These are phyloP conservation scores for Pseudopleuronectes americanus DNA, from an alignment of 2,797 vertebrate genomes.

Conservation along the genomic window DNA sequence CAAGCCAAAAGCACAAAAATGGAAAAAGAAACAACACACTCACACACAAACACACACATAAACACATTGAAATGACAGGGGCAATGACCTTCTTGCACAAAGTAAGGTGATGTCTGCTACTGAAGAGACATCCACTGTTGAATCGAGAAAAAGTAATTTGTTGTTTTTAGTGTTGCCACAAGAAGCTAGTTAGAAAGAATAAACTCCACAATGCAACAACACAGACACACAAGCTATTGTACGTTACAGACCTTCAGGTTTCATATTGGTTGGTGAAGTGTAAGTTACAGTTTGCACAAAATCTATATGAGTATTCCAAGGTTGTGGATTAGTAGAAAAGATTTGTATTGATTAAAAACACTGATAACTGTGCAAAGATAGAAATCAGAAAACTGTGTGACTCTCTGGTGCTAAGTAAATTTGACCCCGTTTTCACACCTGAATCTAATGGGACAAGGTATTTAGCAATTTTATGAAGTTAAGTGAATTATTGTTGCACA, in stretches of 20 bases:
- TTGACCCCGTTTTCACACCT: too few relatives aligned
- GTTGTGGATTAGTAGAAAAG: too few relatives aligned
- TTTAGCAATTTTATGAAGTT: too few relatives aligned
- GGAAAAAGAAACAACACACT: background rate
- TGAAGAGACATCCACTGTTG: conserved; percentile 3
- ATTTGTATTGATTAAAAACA: too few relatives aligned
- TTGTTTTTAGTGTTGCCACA: conserved; percentile 19
- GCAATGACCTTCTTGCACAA: conserved; percentile 4
- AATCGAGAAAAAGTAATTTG: conserved; percentile 10
- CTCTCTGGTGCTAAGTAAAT: too few relatives aligned
- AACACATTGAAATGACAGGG: conserved; percentile 12
- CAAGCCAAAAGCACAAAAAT: conserved; percentile 7
- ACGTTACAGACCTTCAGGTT: background rate
- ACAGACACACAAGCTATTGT: conserved; percentile 16
- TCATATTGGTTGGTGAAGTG: too few relatives aligned
- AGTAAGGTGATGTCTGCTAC: background rate
- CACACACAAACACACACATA: conserved; percentile 14
- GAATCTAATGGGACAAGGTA: too few relatives aligned
- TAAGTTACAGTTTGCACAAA: too few relatives aligned
- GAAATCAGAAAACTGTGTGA: too few relatives aligned
- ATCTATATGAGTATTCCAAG: too few relatives aligned
- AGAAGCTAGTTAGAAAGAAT: conserved; percentile 23
- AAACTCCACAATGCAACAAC: conserved; percentile 21
- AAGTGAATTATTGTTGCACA: too few relatives aligned
- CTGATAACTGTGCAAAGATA: too few relatives aligned